A percentile compares a stretch with the other conserved stretches of the same genome.
Conservation (phyloP, 2,888 invertebrate species). For the Macrophya annulata region DNA sequence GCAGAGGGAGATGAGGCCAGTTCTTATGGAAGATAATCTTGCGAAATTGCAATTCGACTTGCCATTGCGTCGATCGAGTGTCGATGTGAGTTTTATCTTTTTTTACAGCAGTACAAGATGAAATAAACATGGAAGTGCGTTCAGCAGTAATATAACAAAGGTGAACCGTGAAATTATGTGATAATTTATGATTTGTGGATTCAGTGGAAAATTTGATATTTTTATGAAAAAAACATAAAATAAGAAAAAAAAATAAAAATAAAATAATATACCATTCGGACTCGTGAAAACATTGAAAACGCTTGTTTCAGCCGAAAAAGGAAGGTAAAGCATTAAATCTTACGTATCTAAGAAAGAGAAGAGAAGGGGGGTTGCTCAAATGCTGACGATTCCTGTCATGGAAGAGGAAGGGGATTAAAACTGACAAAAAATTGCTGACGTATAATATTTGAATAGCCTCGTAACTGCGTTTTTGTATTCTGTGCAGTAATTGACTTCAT, state of each 20-base stretch:
- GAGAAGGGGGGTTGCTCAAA: neutral
- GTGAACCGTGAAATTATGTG: neutral
- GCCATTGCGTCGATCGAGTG: neutral
- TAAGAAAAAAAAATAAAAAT: too few species aligned
- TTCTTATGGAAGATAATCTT: too few species aligned
- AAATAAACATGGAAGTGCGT: neutral
- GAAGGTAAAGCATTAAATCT: neutral
- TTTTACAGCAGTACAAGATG: too few species aligned
- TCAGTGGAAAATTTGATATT: neutral
- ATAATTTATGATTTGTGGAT: neutral
- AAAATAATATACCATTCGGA: neutral
- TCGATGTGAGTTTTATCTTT: too few species aligned
- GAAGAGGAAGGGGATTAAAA: neutral
- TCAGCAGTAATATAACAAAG: neutral
- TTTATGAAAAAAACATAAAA: neutral
- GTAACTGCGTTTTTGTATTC: neutral
- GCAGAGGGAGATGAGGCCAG: too few species aligned
- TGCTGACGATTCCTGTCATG: conserved; percentile 1
- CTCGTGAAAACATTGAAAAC: neutral
- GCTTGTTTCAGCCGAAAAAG: neutral
- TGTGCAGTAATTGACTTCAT: conserved; percentile 15
- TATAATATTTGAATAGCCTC: neutral
- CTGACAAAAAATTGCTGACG: conserved; percentile 2
- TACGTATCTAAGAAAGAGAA: neutral
- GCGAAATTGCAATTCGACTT: neutral